A percentile compares a stretch with the other conserved stretches of the same genome.
Evolutionary conservation across 2,113 vertebrate species (phyloP).

Genomic region (Megaceryle maxima): DNA sequence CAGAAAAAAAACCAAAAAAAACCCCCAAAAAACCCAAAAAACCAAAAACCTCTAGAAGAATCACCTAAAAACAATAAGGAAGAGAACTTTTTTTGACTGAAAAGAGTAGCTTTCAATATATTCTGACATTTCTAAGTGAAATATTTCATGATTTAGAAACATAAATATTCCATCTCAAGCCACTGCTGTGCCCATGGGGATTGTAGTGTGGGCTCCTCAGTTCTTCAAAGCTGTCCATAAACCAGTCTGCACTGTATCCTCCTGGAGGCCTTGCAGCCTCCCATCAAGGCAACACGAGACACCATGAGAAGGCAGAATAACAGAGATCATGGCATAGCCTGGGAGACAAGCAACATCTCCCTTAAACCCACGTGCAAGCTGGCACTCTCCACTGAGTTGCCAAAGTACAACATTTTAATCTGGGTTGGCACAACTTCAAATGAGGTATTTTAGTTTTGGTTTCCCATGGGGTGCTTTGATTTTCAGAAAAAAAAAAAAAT

Average conservation of each 20-base stretch:
- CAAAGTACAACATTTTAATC: not conserved
- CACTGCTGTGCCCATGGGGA: not conserved
- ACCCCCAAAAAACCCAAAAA: too few species aligned
- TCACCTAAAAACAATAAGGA: not conserved
- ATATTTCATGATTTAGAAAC: not conserved
- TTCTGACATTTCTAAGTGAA: not conserved
- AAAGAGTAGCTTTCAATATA: not conserved
- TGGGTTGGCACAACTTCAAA: not conserved
- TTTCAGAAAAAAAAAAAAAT: not conserved
- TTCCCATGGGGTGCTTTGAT: not conserved
- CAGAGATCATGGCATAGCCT: not conserved
- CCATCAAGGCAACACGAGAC: fast-evolving
- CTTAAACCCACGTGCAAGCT: not conserved
- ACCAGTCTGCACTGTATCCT: not conserved
- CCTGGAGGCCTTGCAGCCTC: not conserved
- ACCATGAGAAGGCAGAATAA: not conserved
- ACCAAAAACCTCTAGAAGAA: not conserved
- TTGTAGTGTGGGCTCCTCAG: not conserved
- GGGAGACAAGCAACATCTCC: not conserved
- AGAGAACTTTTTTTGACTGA: not conserved
- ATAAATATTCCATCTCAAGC: not conserved
- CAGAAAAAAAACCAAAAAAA: too few species aligned
- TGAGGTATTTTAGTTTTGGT: not conserved
- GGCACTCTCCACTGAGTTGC: not conserved
- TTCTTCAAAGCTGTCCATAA: not conserved